Evolutionary conservation across 2,113 vertebrate genomes (phyloP).

Genomic region (Addax nasomaculatus): DNA sequence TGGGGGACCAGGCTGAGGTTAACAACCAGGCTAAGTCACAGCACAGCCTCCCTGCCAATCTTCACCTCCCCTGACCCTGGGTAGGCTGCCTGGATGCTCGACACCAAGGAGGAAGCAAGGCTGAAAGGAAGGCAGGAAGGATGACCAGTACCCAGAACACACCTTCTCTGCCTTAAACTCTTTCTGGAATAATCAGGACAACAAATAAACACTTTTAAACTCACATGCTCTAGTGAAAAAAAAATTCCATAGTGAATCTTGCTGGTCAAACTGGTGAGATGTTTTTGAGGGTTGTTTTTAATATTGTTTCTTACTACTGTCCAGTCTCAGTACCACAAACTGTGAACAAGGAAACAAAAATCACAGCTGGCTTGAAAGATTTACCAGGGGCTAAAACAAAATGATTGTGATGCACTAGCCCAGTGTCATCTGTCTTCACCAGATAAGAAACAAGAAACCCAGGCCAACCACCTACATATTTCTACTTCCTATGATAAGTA

Average conservation of each 20-base stretch:
- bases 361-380: background rate
- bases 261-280: background rate
- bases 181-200: background rate
- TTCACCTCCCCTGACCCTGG: fast-evolving
- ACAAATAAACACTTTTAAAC: background rate
- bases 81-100: background rate
- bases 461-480: background rate
- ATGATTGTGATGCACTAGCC: background rate
- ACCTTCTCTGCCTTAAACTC: background rate
- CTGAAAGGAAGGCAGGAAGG: background rate
- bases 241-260: background rate
- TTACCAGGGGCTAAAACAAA: background rate
- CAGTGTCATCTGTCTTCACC: background rate
- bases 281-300: background rate
- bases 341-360: background rate
- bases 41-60: background rate
- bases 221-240: background rate
- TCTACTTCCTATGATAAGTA: background rate
- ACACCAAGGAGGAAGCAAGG: background rate
- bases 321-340: background rate
- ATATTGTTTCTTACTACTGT: background rate
- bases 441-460: background rate
- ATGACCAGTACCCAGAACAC: background rate
- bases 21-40: background rate
- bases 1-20: background rate